Conservation (phyloP, 1,140 invertebrate species). For the Bicyclus anynana region DNA sequence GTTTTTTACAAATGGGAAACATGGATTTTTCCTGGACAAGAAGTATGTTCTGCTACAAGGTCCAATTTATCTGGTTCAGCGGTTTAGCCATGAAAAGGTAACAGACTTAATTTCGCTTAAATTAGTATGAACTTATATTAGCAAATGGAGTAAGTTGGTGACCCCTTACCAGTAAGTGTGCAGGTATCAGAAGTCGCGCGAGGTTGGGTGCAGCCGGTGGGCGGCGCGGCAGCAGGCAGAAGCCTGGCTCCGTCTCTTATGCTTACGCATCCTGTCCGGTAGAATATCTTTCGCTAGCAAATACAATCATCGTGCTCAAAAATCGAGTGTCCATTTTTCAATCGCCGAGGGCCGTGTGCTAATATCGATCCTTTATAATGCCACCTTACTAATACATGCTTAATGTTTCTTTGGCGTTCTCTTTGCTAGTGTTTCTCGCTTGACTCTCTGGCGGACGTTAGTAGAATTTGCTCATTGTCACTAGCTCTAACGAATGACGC, state of each 20-base stretch:
- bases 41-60: too few relatives aligned
- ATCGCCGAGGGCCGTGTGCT: slow-evolving; percentile 69
- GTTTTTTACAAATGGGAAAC: too few relatives aligned
- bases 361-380: slow-evolving; percentile 65
- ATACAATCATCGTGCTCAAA: slow-evolving; percentile 59
- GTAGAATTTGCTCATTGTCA: slow-evolving; percentile 68
- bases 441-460: slow-evolving; percentile 51
- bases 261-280: slow-evolving; percentile 72
- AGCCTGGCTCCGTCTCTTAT: slow-evolving; percentile 70
- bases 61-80: too few relatives aligned
- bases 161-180: slow-evolving; percentile 47
- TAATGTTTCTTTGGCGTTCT: slow-evolving; percentile 69
- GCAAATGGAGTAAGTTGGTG: too few relatives aligned
- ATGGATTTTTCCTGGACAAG: too few relatives aligned
- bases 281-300: slow-evolving; percentile 61
- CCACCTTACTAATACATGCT: slow-evolving; percentile 65
- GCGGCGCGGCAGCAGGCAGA: slow-evolving; percentile 67
- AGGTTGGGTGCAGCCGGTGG: slow-evolving; percentile 54
- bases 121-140: too few relatives aligned
- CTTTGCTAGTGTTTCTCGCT: slow-evolving; percentile 61
- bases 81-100: too few relatives aligned
- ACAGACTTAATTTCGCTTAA: too few relatives aligned
- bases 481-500: slow-evolving; percentile 67
- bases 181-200: slow-evolving; percentile 60
- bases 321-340: slow-evolving; percentile 74